A percentile compares a stretch with the other conserved stretches of the same genome.
These are phyloP conservation scores for Cinclus cinclus DNA, from an alignment of 2,113 vertebrate species.

Conservation along the genomic window DNA sequence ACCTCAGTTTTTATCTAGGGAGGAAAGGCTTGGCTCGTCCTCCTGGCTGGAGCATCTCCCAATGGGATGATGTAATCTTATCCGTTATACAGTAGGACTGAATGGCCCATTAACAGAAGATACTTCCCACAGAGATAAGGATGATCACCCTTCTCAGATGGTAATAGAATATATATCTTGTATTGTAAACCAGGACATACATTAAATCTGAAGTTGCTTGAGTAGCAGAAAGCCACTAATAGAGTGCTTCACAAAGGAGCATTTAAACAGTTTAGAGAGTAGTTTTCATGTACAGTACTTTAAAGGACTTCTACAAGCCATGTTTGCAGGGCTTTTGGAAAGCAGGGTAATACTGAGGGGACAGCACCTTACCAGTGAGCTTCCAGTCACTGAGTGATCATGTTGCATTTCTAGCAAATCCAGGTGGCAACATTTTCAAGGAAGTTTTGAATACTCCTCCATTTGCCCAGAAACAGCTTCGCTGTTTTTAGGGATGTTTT, in stretches of 20 bases:
- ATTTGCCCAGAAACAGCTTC: constrained; percentile 77
- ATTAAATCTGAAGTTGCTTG: constrained; percentile 63
- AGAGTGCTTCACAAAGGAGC: constrained; percentile 46
- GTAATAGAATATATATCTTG: too few species aligned
- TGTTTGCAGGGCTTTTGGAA: constrained; percentile 66
- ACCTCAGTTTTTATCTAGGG: too few species aligned
- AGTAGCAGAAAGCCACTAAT: constrained; percentile 68
- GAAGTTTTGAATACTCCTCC: constrained; percentile 75
- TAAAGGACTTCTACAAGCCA: constrained; percentile 61
- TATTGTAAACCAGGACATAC: not conserved
- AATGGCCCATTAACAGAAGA: too few species aligned
- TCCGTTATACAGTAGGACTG: too few species aligned
- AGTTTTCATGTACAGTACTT: constrained; percentile 64
- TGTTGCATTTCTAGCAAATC: constrained; percentile 73
- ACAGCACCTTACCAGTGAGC: constrained; percentile 63
- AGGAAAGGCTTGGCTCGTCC: too few species aligned
- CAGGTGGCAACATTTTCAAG: constrained; percentile 78
- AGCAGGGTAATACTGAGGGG: constrained; percentile 58
- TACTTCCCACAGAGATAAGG: too few species aligned
- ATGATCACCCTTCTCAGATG: too few species aligned
- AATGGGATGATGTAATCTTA: too few species aligned
- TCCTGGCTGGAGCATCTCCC: too few species aligned
- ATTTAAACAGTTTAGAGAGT: constrained; percentile 70
- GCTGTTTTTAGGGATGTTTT: constrained; percentile 82
- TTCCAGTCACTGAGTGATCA: constrained; percentile 60